A percentile compares a stretch with the other conserved stretches of the same genome.
phyloP scores from a whole-genome alignment of 2,797 vertebrate genomes.

The Scyliorhinus canicula region DNA sequence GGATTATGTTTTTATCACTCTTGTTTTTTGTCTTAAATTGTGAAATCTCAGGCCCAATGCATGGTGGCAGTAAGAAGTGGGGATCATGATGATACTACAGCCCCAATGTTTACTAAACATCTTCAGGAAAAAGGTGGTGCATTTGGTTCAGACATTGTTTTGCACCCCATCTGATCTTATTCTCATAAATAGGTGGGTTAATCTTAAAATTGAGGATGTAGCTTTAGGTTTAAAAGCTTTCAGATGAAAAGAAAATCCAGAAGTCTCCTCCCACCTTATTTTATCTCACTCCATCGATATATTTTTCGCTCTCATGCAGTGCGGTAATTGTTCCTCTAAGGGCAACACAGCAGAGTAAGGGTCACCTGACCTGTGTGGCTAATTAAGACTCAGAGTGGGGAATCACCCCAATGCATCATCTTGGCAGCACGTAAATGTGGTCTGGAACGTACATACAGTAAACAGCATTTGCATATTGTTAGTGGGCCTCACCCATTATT shows the following conservation, averaged over 20 bases:
- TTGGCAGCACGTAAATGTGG: too few species aligned
- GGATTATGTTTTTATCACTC: not conserved
- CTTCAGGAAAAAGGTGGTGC: not conserved
- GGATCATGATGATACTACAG: not conserved
- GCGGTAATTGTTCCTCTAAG: too few species aligned
- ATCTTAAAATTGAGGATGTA: not conserved
- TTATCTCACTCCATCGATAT: not conserved
- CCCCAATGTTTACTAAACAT: not conserved
- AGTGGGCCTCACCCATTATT: too few species aligned
- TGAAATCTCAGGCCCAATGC: not conserved
- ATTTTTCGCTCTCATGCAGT: not conserved
- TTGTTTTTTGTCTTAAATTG: not conserved
- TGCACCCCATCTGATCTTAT: not conserved
- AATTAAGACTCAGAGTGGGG: too few species aligned
- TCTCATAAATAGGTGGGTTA: not conserved
- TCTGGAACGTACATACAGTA: too few species aligned
- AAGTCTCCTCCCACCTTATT: not conserved
- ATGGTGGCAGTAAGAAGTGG: not conserved
- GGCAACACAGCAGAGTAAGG: too few species aligned
- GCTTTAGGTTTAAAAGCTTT: not conserved
- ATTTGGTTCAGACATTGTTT: not conserved
- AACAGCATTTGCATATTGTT: too few species aligned
- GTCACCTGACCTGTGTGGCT: too few species aligned
- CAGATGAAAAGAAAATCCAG: not conserved
- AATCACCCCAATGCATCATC: too few species aligned